Base-by-base conservation (phyloP, 2,888 invertebrate genomes). In the Drosophila dives region DNA sequence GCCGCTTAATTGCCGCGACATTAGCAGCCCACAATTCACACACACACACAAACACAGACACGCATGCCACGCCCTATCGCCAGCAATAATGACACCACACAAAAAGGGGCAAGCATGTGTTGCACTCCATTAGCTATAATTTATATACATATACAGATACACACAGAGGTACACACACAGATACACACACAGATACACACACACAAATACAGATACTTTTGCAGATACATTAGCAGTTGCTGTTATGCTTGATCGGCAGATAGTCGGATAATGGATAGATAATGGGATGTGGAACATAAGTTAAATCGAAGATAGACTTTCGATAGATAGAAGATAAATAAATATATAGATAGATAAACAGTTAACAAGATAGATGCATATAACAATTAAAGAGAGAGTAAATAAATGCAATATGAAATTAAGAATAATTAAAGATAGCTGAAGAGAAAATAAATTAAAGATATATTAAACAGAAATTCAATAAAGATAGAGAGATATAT, bases 1-100 rank as follows among this genome's bases (percentile, higher is more conserved):
- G 77, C 50, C 63, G 61, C 71, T 75, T 77, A 80, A 77, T 77
- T 75, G 80, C 80, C 36, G 58, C 66, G 61, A 77, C 76, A 77
- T 77, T 77, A 80, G 64, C 51, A 48, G 77, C 59, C 73, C 67
- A 67, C 75, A 62, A 56, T 48, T n/a, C 8, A n/a, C 45, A 36
- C 23, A 38, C 23, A 59, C 3, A 17, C 23, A 29, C 42, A 51
- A 59, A 50, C 29, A 50, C 29, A 29, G 3, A 20, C 51, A 53
- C 29, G n/a, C 7, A 40, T 40, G 73, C 62, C 75, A 65, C 72
- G 54, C 72, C 72, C 72, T 54, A 50, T 60, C 55, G 61, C 40
- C 53, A 62, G 61, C 51, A 56, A 69, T 62, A 34, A 42, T 68
- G 61, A 20, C 59, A 54, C 60, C 69, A 70, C 54, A 45, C 26